phyloP scores from a whole-genome alignment of 2,888 invertebrate genomes.

The Resseliella maxima region DNA sequence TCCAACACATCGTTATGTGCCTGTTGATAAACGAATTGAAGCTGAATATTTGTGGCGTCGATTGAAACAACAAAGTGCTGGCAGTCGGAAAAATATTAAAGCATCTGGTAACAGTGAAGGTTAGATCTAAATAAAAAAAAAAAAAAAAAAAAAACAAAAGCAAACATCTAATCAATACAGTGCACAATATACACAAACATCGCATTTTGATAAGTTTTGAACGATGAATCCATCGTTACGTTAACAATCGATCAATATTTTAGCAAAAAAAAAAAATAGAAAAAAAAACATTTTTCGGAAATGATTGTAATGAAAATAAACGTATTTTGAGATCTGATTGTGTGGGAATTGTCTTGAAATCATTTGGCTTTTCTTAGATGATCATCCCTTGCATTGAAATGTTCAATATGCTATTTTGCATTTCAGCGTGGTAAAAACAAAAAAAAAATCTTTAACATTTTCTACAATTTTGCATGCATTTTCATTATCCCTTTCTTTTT shows the following conservation, averaged over 20 bases:
- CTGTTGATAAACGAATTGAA: constrained; percentile 64
- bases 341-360: neutral
- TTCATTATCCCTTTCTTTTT: neutral
- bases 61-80: constrained; percentile 60
- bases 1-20: constrained; percentile 82
- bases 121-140: constrained; percentile 58
- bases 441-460: no score
- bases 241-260: no score
- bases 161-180: neutral
- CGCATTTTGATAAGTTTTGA: no score
- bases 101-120: constrained; percentile 66
- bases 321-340: neutral
- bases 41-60: constrained; percentile 63
- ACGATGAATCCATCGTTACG: no score
- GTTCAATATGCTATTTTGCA: neutral
- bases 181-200: neutral
- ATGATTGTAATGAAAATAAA: no score
- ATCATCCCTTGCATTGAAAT: no score
- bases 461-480: neutral
- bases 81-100: constrained; percentile 59
- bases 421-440: neutral
- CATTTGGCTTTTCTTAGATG: neutral
- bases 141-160: neutral
- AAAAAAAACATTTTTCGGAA: no score
- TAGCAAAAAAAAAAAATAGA: no score